phyloP scores from a whole-genome alignment of 1,140 invertebrate species.

The Zophobas atratus region DNA sequence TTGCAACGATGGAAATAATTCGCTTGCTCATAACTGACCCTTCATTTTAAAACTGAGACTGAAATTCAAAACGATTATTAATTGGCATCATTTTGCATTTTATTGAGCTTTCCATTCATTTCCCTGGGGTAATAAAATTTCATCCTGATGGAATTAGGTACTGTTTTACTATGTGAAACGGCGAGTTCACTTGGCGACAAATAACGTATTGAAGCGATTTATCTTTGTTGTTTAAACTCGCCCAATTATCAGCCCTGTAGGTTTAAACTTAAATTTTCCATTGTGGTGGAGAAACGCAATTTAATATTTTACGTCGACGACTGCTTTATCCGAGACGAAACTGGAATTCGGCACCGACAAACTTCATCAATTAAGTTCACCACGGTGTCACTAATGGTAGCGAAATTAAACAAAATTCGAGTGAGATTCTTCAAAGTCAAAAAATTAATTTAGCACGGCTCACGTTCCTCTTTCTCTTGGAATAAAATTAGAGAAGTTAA shows the following conservation, averaged over 20 bases:
- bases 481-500: too few relatives aligned
- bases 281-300: not conserved
- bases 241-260: not conserved
- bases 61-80: conserved; percentile 42
- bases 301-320: not conserved
- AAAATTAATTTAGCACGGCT: too few relatives aligned
- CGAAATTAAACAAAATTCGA: conserved; percentile 21
- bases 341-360: not conserved
- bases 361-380: conserved; percentile 26
- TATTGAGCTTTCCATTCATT: conserved; percentile 34
- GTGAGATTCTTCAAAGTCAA: not conserved
- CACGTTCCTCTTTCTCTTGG: too few relatives aligned
- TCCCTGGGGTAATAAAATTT: conserved; percentile 37
- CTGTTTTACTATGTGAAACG: conserved; percentile 31
- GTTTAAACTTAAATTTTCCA: conserved; percentile 9
- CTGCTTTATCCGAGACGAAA: conserved; percentile 4
- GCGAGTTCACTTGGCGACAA: conserved; percentile 33
- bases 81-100: conserved; percentile 38
- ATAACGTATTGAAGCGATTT: conserved; percentile 28
- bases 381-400: conserved; percentile 12
- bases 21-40: conserved; percentile 15
- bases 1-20: conserved; percentile 12
- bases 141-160: conserved; percentile 40
- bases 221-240: conserved; percentile 18
- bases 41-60: conserved; percentile 24